Base-by-base conservation (phyloP, 2,113 vertebrate genomes). In the Myotis yumanensis region DNA sequence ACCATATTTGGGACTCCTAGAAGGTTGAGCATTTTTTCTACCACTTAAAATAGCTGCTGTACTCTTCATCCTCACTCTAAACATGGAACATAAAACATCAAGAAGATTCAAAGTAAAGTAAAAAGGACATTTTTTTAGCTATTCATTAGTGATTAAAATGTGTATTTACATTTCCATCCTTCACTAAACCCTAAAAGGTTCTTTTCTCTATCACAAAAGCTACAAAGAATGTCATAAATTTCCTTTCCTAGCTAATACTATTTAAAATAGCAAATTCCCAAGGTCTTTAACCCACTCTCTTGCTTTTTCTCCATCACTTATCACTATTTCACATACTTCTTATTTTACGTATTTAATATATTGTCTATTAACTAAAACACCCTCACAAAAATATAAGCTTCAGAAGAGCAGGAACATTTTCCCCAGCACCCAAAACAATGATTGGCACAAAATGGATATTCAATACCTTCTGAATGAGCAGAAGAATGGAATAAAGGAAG, bases 11-110 rank as follows among this genome's bases (percentile, higher is more conserved):
- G 37, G 20, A 88, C 25, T 84, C 12, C 32, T 75, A 12, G 64
- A 93, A 96, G 64, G n/a, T 37, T 84, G 71, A 76, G 72, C 30
- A 11, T 69, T 84, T 89, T 89, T 95, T 51, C 77, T 14, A 43
- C 11, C 25, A 89, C 43, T 52, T 89, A n/a, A 86, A 64, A n/a
- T 86, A 79, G 89, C 32, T 81, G 43, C 46, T 77, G 62, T 4
- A 86, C 4, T 79, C 64, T 23, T 52, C 11, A 51, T 1, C 43
- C 37, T 94, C 32, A n/a, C 11, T 37, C 43, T 69, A 83, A 73
- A 87, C 68, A 37, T 40, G 54, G 30, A 92, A 86, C 16, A 92
- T 30, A 16, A 84, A 81, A 90, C 15, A 75, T 20, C 57, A 93
- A 72, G 40, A 72, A 12, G 40, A 96, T 76, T 72, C 28, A 54